Evolutionary conservation across 35 echinoderm and acorn worm genomes (phyloP).

Genomic region (Heliocidaris erythrogramma): DNA sequence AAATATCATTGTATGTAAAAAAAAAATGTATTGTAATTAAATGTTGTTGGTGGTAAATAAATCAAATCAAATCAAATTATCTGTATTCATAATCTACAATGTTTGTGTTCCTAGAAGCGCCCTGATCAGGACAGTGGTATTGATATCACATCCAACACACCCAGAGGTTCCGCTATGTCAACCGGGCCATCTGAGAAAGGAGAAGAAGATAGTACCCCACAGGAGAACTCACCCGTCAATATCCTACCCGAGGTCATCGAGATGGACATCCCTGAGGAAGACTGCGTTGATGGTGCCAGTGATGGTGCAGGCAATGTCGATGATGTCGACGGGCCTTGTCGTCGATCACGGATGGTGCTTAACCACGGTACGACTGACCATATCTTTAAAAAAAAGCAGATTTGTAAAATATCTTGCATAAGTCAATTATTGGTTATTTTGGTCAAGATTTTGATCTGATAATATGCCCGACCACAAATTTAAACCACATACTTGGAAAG

Average conservation of each 20-base stretch:
- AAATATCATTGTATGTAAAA: too few relatives aligned
- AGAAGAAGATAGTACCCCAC: background rate
- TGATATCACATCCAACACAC: background rate
- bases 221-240: background rate
- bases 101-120: slow-evolving; percentile 23
- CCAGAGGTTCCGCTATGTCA: background rate
- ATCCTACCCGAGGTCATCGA: background rate
- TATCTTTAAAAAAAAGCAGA: too few relatives aligned
- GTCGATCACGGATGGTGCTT: slow-evolving; percentile 19
- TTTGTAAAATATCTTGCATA: too few relatives aligned
- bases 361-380: background rate
- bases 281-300: background rate
- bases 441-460: too few relatives aligned
- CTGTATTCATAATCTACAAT: too few relatives aligned
- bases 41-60: too few relatives aligned
- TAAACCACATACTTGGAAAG: too few relatives aligned
- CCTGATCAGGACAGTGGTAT: slow-evolving; percentile 6
- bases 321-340: background rate
- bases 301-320: background rate
- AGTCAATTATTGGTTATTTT: too few relatives aligned
- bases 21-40: too few relatives aligned
- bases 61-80: too few relatives aligned
- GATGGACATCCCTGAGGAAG: background rate
- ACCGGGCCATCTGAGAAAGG: background rate
- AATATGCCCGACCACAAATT: too few relatives aligned